phyloP scores from a whole-genome alignment of 2,888 invertebrate species.

The Drosophila villosipedis region DNA sequence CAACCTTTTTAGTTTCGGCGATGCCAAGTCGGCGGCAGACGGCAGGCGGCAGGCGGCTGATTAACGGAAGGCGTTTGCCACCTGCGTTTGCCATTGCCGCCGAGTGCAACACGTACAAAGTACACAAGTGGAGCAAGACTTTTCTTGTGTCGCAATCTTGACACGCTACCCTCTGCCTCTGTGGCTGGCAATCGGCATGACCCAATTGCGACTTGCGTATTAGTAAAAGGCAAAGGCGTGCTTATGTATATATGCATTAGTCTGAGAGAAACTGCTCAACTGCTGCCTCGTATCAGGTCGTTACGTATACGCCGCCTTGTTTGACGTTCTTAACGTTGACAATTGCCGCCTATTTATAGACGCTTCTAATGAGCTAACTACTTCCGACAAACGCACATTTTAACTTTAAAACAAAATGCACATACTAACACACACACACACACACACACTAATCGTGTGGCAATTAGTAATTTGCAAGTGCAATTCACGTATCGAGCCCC shows the following conservation, averaged over 20 bases:
- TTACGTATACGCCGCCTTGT: slow-evolving; percentile 67
- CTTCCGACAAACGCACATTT: slow-evolving; percentile 75
- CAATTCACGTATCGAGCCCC: slow-evolving; percentile 22
- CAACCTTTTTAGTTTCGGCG: slow-evolving; percentile 5
- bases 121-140: slow-evolving; percentile 50
- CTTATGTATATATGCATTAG: slow-evolving; percentile 30
- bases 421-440: slow-evolving; percentile 1
- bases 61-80: slow-evolving; percentile 31
- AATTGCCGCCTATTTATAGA: slow-evolving; percentile 62
- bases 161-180: slow-evolving; percentile 15
- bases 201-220: slow-evolving; percentile 58
- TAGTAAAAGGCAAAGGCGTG: slow-evolving; percentile 31
- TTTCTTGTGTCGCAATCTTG: slow-evolving; percentile 57
- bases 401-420: slow-evolving; percentile 54
- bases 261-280: slow-evolving; percentile 12
- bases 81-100: slow-evolving; percentile 16
- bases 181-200: slow-evolving; percentile 46
- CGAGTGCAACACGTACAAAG: slow-evolving; percentile 12
- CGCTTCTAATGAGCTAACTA: slow-evolving; percentile 58
- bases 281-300: slow-evolving; percentile 33
- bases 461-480: slow-evolving; percentile 49
- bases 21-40: slow-evolving; percentile 5
- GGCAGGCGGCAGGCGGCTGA: slow-evolving; percentile 13
- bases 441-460: slow-evolving; percentile 38
- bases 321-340: slow-evolving; percentile 32